phyloP scores from a whole-genome alignment of 1,140 invertebrate species.

The Monochamus saltuarius region DNA sequence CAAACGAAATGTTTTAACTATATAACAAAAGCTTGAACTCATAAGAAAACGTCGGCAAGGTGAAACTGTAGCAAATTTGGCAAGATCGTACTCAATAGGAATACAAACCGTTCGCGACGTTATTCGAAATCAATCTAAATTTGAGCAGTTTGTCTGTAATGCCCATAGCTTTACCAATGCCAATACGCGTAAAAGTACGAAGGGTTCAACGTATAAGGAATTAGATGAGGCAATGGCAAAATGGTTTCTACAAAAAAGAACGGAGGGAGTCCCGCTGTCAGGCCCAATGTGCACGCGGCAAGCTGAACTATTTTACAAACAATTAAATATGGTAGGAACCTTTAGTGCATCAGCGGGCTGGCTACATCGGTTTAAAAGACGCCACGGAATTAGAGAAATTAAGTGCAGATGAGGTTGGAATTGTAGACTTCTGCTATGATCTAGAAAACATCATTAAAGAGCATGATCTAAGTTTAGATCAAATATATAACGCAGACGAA shows the following conservation, averaged over 20 bases:
- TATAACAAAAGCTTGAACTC: too few species aligned
- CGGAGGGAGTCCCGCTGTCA: conserved; percentile 26
- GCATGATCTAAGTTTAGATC: conserved; percentile 19
- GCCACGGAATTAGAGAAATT: conserved; percentile 28
- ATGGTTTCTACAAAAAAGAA: conserved; percentile 33
- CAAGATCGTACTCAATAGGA: conserved; percentile 17
- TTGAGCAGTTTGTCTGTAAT: conserved; percentile 1
- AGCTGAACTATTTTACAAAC: conserved; percentile 24
- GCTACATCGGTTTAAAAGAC: conserved; percentile 27
- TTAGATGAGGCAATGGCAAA: conserved; percentile 30
- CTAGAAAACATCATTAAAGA: conserved; percentile 26
- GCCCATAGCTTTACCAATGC: background rate
- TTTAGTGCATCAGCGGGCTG: conserved; percentile 25
- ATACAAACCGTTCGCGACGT: conserved; percentile 22
- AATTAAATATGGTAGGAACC: conserved; percentile 19
- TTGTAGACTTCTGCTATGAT: conserved; percentile 32
- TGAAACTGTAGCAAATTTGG: conserved; percentile 1
- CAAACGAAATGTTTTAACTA: background rate
- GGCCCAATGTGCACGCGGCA: conserved; percentile 27
- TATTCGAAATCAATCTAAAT: conserved; percentile 13
- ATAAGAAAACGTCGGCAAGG: too few species aligned
- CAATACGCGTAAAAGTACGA: conserved; percentile 7
- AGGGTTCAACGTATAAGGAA: conserved; percentile 22
- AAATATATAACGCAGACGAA: conserved; percentile 31
- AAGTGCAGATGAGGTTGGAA: conserved; percentile 23